phyloP scores from a whole-genome alignment of 2,888 invertebrate genomes.

The Pseudococcus jackbeardsleyi region DNA sequence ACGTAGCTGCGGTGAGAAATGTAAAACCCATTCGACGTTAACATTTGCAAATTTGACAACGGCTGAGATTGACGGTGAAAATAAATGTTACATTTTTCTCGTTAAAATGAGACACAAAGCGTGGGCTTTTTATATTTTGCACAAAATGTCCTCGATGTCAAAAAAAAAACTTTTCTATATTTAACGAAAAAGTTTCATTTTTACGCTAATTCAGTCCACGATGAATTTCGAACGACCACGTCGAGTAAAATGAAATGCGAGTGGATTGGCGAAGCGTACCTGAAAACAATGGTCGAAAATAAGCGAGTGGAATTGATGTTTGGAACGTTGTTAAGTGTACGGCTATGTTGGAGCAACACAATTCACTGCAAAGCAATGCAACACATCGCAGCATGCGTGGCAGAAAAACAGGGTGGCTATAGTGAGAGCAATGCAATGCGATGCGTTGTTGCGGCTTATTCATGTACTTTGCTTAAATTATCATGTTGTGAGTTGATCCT shows the following conservation, averaged over 20 bases:
- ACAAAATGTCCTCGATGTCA: neutral
- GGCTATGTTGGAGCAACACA: too few species aligned
- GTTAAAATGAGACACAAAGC: neutral
- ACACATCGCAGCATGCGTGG: too few species aligned
- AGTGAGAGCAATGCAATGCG: too few species aligned
- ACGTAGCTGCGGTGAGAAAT: neutral
- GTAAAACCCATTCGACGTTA: conserved; percentile 6
- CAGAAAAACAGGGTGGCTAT: too few species aligned
- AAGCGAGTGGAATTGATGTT: conserved; percentile 1
- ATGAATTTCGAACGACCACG: neutral
- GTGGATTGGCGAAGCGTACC: neutral
- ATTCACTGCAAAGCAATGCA: too few species aligned
- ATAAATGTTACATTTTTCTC: neutral
- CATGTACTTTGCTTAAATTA: too few species aligned
- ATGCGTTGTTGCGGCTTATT: too few species aligned
- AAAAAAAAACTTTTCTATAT: conserved; percentile 1
- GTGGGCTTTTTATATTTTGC: neutral
- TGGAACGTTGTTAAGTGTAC: neutral
- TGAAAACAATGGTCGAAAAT: conserved; percentile 1
- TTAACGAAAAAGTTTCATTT: conserved; percentile 23
- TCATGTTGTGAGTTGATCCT: too few species aligned
- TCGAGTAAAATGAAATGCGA: neutral
- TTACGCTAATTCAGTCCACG: neutral
- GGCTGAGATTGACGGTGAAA: conserved; percentile 26
- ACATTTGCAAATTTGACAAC: conserved; percentile 12